Conservation (phyloP, 2,797 vertebrate species). For the Neoniphon sammara region DNA sequence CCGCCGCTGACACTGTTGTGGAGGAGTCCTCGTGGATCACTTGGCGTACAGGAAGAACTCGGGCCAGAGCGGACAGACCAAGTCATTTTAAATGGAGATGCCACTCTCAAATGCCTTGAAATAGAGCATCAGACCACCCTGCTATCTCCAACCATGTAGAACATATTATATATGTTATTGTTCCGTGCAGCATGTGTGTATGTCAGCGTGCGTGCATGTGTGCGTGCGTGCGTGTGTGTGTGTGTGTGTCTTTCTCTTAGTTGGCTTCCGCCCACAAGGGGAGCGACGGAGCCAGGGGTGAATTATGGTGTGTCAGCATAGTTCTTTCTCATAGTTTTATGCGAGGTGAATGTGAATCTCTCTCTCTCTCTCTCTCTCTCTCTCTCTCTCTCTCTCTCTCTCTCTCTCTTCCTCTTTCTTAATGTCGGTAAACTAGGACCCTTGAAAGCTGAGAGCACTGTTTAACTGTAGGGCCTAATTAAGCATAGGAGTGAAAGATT, state of each 20-base stretch:
- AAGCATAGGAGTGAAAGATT: conserved; percentile 60
- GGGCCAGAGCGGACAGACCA: conserved; percentile 24
- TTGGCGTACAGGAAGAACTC: conserved; percentile 50
- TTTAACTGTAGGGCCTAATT: conserved; percentile 77
- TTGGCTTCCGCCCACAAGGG: conserved; percentile 45
- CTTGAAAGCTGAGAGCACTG: conserved; percentile 51
- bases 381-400: conserved; percentile 1
- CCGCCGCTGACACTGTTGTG: conserved; percentile 64
- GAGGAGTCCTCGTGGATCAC: conserved; percentile 69
- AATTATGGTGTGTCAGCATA: conserved; percentile 64
- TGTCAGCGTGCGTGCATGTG: conserved; percentile 7
- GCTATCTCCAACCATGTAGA: conserved; percentile 24
- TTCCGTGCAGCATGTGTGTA: conserved; percentile 4
- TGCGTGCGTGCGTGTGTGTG: conserved; percentile 12
- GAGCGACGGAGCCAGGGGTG: conserved; percentile 47
- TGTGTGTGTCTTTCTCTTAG: conserved; percentile 14
- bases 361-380: conserved; percentile 5
- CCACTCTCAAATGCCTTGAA: conserved; percentile 46
- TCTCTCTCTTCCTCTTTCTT: conserved; percentile 6
- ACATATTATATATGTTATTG: conserved; percentile 43
- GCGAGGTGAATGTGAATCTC: conserved; percentile 52
- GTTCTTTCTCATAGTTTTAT: conserved; percentile 48
- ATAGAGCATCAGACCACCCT: conserved; percentile 31
- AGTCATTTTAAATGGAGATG: conserved; percentile 63
- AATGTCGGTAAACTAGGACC: conserved; percentile 48